Evolutionary conservation across 2,113 vertebrate species (phyloP).

Genomic region (Euleptes europaea): DNA sequence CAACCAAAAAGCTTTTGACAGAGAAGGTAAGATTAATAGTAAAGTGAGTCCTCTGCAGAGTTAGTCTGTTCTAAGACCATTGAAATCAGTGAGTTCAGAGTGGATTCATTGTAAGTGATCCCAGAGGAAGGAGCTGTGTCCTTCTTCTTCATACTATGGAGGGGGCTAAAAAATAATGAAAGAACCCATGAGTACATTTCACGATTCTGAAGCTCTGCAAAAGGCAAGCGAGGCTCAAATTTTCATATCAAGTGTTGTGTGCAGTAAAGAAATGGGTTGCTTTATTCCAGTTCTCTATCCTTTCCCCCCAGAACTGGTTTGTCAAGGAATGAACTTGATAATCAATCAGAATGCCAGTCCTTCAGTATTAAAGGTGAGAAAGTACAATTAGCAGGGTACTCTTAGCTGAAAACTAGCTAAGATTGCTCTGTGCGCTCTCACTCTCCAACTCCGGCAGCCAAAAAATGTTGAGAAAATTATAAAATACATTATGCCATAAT

Average conservation of each 20-base stretch:
- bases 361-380: constrained; percentile 17
- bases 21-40: too few relatives aligned
- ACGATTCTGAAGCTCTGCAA: background rate
- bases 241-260: background rate
- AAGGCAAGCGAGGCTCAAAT: too few relatives aligned
- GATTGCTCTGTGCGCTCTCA: background rate
- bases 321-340: background rate
- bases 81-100: too few relatives aligned
- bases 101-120: background rate
- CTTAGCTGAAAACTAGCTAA: constrained; percentile 37
- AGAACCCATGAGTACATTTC: background rate
- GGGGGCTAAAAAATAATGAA: background rate
- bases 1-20: too few relatives aligned
- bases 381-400: background rate
- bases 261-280: background rate
- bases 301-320: background rate
- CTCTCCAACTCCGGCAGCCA: constrained; percentile 11
- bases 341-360: background rate
- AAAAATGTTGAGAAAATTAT: constrained; percentile 33
- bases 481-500: background rate
- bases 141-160: background rate
- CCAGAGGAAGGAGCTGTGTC: background rate
- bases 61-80: too few relatives aligned
- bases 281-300: background rate
- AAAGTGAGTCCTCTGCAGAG: too few relatives aligned